Evolutionary conservation across 64 coral and sea anemone genomes (phyloP), one percentile per base, ranked within the genome.

Genomic region (Catalaphyllia jardinei): DNA sequence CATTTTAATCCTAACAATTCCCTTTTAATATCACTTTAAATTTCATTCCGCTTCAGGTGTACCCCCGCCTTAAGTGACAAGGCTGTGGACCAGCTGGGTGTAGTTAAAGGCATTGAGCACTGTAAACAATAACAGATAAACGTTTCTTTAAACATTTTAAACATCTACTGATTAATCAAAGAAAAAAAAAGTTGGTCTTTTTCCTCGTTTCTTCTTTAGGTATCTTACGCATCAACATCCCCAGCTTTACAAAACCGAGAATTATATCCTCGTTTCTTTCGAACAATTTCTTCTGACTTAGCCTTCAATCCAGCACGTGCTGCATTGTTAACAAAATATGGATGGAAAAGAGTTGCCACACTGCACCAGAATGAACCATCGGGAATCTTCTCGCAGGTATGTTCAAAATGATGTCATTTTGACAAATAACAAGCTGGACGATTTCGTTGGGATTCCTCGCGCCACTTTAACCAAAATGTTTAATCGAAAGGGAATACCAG

Each of bases 381-480:
- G 12, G 94, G 94, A 24, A 95, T 95, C 76, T 95, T 95, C 72
- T 95, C 94, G 20, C 84, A 95, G 42, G 94, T 95, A 22, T 77
- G 94, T 77, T 4, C 28, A 50, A 49, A 31, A 67, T 13, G 61
- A 16, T 20, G 62, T 77, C 24, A 46, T 46, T 8, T 46, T 8
- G 17, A 65, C 4, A 65, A n/a, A 65, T 46, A 19, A 7, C 42
- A 46, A 46, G 5, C 42, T 46, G 42, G 3, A 6, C 42, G 42
- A 46, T 46, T 46, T 46, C 42, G 42, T 46, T 8, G 42, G 7
- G 42, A 46, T 46, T 46, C 6, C 42, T 46, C 7, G 0, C 4
- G 42, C 42, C 42, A 46, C 42, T 46, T 46, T 46, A 5, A 46
- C 42, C 0, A 5, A 39, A 62, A 62, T 62, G 24, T 65, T 65